Conservation (phyloP, 2,888 invertebrate species). For the Nematopogon swammerdamellus region DNA sequence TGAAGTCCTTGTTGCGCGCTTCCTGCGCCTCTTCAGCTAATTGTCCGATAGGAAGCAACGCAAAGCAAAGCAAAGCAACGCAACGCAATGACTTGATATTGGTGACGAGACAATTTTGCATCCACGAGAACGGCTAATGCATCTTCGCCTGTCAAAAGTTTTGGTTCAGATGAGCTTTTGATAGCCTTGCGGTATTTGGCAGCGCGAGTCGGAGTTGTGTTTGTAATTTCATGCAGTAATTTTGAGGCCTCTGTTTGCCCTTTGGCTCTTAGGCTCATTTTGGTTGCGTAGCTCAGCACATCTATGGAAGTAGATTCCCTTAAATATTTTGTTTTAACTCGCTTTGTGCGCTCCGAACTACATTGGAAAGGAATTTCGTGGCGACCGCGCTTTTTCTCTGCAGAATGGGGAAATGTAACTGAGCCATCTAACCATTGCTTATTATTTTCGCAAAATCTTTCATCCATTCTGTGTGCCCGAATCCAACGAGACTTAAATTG, state of each 20-base stretch:
- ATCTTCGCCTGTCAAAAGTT: too few species aligned
- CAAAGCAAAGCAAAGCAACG: constrained; percentile 12
- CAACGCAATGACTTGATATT: constrained; percentile 15
- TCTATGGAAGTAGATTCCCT: constrained; percentile 7
- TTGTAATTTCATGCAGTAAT: constrained; percentile 11
- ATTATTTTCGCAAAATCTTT: constrained; percentile 3
- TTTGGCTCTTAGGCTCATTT: constrained; percentile 11
- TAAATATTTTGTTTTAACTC: constrained; percentile 9
- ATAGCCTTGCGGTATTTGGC: constrained; percentile 8
- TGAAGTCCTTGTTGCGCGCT: constrained; percentile 3
- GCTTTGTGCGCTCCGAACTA: constrained; percentile 9
- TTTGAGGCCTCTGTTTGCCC: constrained; percentile 12
- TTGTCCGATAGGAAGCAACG: constrained; percentile 1
- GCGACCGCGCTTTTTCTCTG: constrained; percentile 7
- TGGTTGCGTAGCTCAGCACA: constrained; percentile 10
- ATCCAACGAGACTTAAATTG: constrained; percentile 1
- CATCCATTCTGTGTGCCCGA: constrained; percentile 1
- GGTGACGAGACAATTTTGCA: constrained; percentile 14
- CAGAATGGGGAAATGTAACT: not conserved
- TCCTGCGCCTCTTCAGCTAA: constrained; percentile 3
- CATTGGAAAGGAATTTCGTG: constrained; percentile 8
- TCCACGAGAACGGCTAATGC: constrained; percentile 15
- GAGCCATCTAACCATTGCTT: constrained; percentile 1
- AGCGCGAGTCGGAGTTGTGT: constrained; percentile 7
- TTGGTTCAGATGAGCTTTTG: constrained; percentile 7